These are phyloP conservation scores for Pogona vitticeps DNA, from an alignment of 2,113 vertebrate species.

Conservation along the genomic window DNA sequence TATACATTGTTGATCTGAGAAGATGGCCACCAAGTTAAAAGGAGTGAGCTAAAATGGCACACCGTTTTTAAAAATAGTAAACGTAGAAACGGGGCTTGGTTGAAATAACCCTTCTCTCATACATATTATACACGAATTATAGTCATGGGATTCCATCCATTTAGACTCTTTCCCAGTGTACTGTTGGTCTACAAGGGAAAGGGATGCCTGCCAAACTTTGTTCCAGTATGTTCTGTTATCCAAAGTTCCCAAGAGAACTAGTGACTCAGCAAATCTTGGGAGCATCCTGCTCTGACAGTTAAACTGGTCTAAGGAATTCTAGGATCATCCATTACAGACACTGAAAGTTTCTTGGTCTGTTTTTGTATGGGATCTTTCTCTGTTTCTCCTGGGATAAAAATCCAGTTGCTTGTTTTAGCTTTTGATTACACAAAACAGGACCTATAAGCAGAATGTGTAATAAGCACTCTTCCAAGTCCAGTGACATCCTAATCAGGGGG, in stretches of 20 bases:
- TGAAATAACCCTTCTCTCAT: background rate
- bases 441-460: background rate
- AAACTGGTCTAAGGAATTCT: background rate
- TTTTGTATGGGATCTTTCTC: background rate
- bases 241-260: constrained; percentile 19
- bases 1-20: background rate
- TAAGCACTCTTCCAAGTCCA: background rate
- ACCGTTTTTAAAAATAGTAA: constrained; percentile 9
- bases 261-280: constrained; percentile 13
- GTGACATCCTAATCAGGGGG: background rate
- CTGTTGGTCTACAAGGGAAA: background rate
- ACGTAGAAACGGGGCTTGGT: background rate
- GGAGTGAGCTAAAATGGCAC: background rate
- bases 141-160: background rate
- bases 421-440: constrained; percentile 4
- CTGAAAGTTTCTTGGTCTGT: background rate
- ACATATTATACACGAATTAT: background rate
- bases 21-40: background rate
- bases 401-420: background rate
- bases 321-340: background rate
- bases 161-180: background rate
- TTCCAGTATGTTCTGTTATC: background rate
- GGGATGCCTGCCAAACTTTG: constrained; percentile 1
- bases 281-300: background rate
- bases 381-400: background rate